These are phyloP conservation scores for Boloria euphrosyne DNA, from an alignment of 2,888 invertebrate genomes.

Conservation along the genomic window DNA sequence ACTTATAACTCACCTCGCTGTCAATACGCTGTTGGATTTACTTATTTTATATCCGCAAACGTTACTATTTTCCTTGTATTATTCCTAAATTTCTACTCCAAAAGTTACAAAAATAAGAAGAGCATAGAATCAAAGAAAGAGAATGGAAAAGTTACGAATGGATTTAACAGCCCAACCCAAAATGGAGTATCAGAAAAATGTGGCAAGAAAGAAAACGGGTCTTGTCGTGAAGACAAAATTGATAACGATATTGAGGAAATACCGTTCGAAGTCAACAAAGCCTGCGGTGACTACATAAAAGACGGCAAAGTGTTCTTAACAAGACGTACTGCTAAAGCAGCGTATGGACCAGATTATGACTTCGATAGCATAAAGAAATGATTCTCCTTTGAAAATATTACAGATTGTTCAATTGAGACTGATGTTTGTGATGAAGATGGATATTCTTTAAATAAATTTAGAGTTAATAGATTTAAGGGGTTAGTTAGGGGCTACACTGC, in stretches of 20 bases:
- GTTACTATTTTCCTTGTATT: constrained; percentile 84
- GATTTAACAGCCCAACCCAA: constrained; percentile 47
- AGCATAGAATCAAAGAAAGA: constrained; percentile 48
- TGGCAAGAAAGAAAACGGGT: constrained; percentile 50
- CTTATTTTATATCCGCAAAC: constrained; percentile 80
- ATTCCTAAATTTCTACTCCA: constrained; percentile 85
- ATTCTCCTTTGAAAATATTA: constrained; percentile 54
- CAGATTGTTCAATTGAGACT: constrained; percentile 65
- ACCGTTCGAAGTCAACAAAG: constrained; percentile 60
- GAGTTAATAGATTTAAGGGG: constrained; percentile 36
- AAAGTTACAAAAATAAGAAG: constrained; percentile 77
- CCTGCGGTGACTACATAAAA: constrained; percentile 65
- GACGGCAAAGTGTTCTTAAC: constrained; percentile 64
- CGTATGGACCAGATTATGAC: constrained; percentile 59
- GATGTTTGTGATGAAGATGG: constrained; percentile 65
- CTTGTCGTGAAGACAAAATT: constrained; percentile 51
- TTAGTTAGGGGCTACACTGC: constrained; percentile 20
- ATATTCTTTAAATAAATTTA: constrained; percentile 38
- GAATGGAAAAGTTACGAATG: constrained; percentile 52
- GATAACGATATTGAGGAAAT: constrained; percentile 56
- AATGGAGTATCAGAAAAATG: constrained; percentile 46
- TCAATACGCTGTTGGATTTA: constrained; percentile 83
- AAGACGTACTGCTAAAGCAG: constrained; percentile 64
- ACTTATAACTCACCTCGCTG: constrained; percentile 82
- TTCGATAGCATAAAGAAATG: constrained; percentile 73